These are phyloP conservation scores for Eufriesea mexicana DNA, from an alignment of 1,140 invertebrate species.

Conservation along the genomic window DNA sequence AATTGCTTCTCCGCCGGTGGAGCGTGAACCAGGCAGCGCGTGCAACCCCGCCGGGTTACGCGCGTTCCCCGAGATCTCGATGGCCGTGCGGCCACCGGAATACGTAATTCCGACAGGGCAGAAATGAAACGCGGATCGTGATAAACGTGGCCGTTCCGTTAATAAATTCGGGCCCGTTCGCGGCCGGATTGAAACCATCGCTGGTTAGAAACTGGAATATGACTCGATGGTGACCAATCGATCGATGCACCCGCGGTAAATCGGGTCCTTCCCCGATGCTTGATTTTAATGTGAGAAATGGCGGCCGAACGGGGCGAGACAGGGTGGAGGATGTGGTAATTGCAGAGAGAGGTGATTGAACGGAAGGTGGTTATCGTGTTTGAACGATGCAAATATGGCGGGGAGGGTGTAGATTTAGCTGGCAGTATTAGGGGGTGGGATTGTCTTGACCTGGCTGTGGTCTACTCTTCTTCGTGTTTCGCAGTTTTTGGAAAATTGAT, in stretches of 20 bases:
- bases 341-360: too few relatives aligned
- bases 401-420: too few relatives aligned
- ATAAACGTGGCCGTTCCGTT: slow-evolving; percentile 31
- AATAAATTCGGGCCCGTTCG: slow-evolving; percentile 32
- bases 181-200: slow-evolving; percentile 12
- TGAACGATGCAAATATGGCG: too few relatives aligned
- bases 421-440: too few relatives aligned
- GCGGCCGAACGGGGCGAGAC: too few relatives aligned
- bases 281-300: neutral
- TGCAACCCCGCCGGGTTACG: neutral
- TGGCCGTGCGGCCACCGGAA: slow-evolving; percentile 35
- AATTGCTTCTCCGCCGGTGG: slow-evolving; percentile 38
- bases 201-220: neutral
- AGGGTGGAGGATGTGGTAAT: too few relatives aligned
- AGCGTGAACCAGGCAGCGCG: slow-evolving; percentile 9
- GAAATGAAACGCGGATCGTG: slow-evolving; percentile 26
- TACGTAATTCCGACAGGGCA: slow-evolving; percentile 33
- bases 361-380: too few relatives aligned
- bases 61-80: slow-evolving; percentile 36
- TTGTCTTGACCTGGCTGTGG: too few relatives aligned
- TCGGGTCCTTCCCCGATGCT: neutral
- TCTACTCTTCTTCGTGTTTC: too few relatives aligned
- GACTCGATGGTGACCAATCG: neutral
- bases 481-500: too few relatives aligned
- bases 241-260: neutral